Evolutionary conservation across 2,113 vertebrate species (phyloP).

Genomic region (Trematocara macrostoma): DNA sequence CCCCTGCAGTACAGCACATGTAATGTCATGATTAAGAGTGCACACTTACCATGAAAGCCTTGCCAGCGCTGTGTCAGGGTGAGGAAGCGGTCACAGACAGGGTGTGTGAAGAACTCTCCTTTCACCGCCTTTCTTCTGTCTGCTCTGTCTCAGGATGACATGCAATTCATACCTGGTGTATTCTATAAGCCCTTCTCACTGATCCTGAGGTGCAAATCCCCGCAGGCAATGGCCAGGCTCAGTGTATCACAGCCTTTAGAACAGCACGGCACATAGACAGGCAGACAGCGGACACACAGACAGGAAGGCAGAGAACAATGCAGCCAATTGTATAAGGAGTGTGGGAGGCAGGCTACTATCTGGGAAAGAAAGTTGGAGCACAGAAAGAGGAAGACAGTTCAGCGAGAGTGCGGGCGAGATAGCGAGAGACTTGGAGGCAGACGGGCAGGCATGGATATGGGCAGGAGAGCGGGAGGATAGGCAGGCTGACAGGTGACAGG

Average conservation of each 20-base stretch:
- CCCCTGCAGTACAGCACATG: conserved; percentile 54
- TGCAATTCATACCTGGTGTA: conserved; percentile 70
- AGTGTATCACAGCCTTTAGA: conserved; percentile 62
- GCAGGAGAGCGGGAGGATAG: conserved; percentile 52
- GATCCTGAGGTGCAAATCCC: conserved; percentile 67
- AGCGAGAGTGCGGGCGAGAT: conserved; percentile 33
- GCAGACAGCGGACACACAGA: conserved; percentile 42
- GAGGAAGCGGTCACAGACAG: conserved; percentile 73
- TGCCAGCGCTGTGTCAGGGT: conserved; percentile 64
- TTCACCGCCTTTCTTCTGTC: conserved; percentile 63
- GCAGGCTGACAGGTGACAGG: conserved; percentile 71
- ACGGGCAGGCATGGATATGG: conserved; percentile 14
- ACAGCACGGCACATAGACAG: conserved; percentile 41
- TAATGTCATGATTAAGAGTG: conserved; percentile 70
- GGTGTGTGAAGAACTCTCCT: conserved; percentile 67
- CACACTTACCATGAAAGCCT: conserved; percentile 57
- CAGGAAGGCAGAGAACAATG: conserved; percentile 65
- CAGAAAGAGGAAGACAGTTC: conserved; percentile 43
- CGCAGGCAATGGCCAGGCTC: conserved; percentile 58
- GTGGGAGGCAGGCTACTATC: conserved; percentile 59
- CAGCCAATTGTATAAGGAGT: conserved; percentile 54
- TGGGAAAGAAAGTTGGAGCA: conserved; percentile 63
- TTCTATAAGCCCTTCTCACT: conserved; percentile 66
- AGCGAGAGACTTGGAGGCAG: conserved; percentile 38
- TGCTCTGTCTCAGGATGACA: conserved; percentile 62